Percentiles rank a stretch among this genome's conserved stretches.
These are phyloP conservation scores for Mastigias papua DNA, from an alignment of 30 jellyfish, hydroid and myxozoan species.

Conservation along the genomic window DNA sequence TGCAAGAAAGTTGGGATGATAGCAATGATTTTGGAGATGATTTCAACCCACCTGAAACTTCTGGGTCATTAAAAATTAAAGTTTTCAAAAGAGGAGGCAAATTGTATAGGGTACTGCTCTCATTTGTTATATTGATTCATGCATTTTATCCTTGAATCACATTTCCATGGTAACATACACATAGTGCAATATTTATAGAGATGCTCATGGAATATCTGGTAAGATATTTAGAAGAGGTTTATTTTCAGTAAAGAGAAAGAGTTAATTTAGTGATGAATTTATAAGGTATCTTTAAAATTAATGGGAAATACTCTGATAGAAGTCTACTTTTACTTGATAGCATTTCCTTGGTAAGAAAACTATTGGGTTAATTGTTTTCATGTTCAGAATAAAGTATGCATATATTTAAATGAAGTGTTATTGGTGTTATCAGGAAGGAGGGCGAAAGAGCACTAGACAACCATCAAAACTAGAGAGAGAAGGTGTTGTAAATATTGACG, in stretches of 20 bases:
- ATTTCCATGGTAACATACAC: background rate
- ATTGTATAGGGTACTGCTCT: conserved; percentile 77
- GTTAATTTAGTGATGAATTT: background rate
- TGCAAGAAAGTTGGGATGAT: conserved; percentile 84
- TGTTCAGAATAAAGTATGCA: background rate
- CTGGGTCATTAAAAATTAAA: conserved; percentile 88
- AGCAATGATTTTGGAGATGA: conserved; percentile 86
- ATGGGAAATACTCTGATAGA: too few species aligned
- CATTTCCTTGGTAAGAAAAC: too few species aligned
- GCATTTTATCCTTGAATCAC: too few species aligned
- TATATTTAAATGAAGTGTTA: background rate
- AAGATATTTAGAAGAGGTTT: background rate
- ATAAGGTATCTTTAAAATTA: too few species aligned
- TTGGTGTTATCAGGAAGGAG: conserved; percentile 86
- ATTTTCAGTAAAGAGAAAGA: background rate
- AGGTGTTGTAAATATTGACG: conserved; percentile 91
- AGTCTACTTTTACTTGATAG: too few species aligned
- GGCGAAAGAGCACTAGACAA: conserved; percentile 91
- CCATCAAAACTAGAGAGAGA: conserved; percentile 81
- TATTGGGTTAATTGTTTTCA: too few species aligned
- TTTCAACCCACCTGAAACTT: conserved; percentile 70
- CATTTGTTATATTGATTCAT: background rate
- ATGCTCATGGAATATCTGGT: background rate
- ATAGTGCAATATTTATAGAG: background rate
- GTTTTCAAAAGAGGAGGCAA: conserved; percentile 92